Conservation (phyloP, 2,797 vertebrate genomes). For the Thripadectes ignobilis region DNA sequence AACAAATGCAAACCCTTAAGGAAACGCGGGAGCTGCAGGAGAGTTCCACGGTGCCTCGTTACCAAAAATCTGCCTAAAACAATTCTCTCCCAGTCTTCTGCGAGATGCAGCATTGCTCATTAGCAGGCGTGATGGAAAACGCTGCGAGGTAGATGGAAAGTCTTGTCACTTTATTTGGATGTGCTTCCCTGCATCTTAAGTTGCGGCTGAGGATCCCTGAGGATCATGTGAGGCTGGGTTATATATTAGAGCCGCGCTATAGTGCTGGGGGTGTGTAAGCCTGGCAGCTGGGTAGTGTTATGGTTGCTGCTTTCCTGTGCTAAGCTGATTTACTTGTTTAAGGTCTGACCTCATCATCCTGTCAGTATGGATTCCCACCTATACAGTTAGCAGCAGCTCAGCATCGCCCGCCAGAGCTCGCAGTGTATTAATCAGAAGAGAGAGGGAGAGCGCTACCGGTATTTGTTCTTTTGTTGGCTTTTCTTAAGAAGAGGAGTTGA, state of each 20-base stretch:
- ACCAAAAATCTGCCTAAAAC: neutral
- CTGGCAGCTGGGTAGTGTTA: conserved; percentile 73
- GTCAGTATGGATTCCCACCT: conserved; percentile 84
- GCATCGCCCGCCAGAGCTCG: conserved; percentile 71
- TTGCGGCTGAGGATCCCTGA: conserved; percentile 51
- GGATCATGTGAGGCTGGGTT: conserved; percentile 79
- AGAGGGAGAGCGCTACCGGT: conserved; percentile 6
- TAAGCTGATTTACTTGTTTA: conserved; percentile 90
- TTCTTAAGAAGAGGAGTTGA: conserved; percentile 77
- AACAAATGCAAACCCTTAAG: neutral
- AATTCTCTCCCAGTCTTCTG: neutral
- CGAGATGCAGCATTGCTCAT: conserved; percentile 1
- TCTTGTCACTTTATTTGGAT: conserved; percentile 54
- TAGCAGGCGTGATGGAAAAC: neutral
- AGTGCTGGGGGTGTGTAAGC: conserved; percentile 47
- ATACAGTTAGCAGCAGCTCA: conserved; percentile 74
- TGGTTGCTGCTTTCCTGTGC: conserved; percentile 80
- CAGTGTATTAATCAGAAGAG: conserved; percentile 41
- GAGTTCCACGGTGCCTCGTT: neutral
- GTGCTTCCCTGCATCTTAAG: conserved; percentile 76
- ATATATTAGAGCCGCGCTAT: conserved; percentile 60
- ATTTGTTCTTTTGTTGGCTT: conserved; percentile 68
- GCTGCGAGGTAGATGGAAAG: neutral
- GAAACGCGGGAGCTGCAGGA: neutral
- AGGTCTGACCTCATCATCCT: conserved; percentile 93